phyloP scores from a whole-genome alignment of 2,888 invertebrate genomes.

The Hydrotaea cyrtoneurina region DNA sequence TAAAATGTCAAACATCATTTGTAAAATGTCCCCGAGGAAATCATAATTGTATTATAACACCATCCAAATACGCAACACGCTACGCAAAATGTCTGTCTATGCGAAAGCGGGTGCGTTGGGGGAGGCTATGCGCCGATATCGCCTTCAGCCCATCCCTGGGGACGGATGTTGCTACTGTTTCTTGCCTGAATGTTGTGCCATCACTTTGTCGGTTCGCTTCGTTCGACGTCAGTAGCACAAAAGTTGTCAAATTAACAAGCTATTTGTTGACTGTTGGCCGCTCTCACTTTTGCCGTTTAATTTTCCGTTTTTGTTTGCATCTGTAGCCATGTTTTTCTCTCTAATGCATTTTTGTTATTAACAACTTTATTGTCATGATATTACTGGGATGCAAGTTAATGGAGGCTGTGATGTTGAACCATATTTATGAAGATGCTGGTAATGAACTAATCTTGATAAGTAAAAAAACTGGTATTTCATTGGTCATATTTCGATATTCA shows the following conservation, averaged over 20 bases:
- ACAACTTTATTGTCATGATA: background rate
- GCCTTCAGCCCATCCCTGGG: constrained; percentile 10
- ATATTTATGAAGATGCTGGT: too few species aligned
- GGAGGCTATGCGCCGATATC: background rate
- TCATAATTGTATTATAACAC: constrained; percentile 68
- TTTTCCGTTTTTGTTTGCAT: constrained; percentile 1
- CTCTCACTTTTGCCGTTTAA: background rate
- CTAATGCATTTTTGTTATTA: constrained; percentile 39
- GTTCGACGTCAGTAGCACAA: background rate
- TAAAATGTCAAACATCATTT: constrained; percentile 68
- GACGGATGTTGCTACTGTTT: constrained; percentile 32
- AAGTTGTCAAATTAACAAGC: constrained; percentile 46
- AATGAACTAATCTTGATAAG: too few species aligned
- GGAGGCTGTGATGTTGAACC: background rate
- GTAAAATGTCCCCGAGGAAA: constrained; percentile 69
- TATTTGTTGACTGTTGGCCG: constrained; percentile 17
- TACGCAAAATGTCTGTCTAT: background rate
- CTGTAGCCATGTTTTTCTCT: background rate
- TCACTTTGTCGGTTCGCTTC: background rate
- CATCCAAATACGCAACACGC: constrained; percentile 30
- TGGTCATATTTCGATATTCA: too few species aligned
- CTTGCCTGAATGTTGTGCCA: constrained; percentile 13
- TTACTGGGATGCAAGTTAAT: background rate
- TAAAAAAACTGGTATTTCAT: too few species aligned
- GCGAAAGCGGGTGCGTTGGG: background rate